Base-by-base conservation (phyloP, 2,113 vertebrate genomes). In the Nematolebias whitei region DNA sequence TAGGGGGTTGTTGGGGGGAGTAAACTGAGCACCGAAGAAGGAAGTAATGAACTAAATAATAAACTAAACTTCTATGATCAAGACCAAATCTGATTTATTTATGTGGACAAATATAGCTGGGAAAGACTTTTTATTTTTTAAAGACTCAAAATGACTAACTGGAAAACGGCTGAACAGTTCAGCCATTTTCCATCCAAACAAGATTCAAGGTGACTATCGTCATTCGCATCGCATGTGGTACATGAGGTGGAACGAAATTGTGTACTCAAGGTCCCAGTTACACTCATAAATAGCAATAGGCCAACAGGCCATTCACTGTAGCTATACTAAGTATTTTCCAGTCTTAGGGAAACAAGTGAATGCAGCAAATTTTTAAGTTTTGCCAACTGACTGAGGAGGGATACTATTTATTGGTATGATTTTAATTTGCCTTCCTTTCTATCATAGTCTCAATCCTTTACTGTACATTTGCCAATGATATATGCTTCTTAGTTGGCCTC, bases 11-110 rank as follows among this genome's bases (percentile, higher is more conserved):
- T n/a, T n/a, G n/a, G n/a, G n/a, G n/a, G n/a, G n/a, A n/a, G n/a
- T n/a, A 79, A 52, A 68, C 18, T 45, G 38, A 76, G 63, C 39
- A 50, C 24, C 65, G 52, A 16, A 18, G 44, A 69, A 16, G 2
- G 45, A 78, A 67, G 71, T 73, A 78, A 83, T 78, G 58, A 78
- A 70, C 64, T 71, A 54, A 48, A 69, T 78, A 74, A 83, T 78
- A 41, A 68, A 69, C 41, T 52, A 3, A 45, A 67, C 54, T 54
- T 63, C 49, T 16, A 14, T 26, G 43, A 58, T 35, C 24, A 13
- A 14, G 39, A 38, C 47, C 44, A 24, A 61, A 13, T 58, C 32
- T 22, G 18, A 22, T 65, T 18, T 8, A 15, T 20, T 56, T 29
- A 11, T 14, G 38, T 3, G 32, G 15, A 61, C 10, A 14, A 24